These are phyloP conservation scores for Anastrepha obliqua DNA, from an alignment of 1,140 invertebrate species.

Conservation along the genomic window DNA sequence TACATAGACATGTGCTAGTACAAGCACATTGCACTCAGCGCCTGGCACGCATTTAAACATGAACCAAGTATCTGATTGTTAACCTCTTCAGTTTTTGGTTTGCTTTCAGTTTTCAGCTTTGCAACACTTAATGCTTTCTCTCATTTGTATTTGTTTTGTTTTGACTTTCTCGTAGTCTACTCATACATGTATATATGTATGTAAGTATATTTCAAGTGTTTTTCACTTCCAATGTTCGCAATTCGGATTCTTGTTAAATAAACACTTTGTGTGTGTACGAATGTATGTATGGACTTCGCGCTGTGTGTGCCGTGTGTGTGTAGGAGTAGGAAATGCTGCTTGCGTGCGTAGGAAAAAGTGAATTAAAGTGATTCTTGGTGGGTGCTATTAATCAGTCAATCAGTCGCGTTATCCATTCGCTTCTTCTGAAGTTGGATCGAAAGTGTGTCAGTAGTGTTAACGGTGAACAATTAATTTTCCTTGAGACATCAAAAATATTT, in stretches of 20 bases:
- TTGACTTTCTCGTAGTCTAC: not conserved
- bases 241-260: constrained; percentile 7
- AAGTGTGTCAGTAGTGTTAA: constrained; percentile 28
- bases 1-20: not conserved
- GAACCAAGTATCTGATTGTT: constrained; percentile 20
- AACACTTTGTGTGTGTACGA: not conserved
- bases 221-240: not conserved
- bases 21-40: not conserved
- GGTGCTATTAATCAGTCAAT: constrained; percentile 34
- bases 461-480: not conserved
- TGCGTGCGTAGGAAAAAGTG: not conserved
- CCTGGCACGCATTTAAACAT: not conserved
- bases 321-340: too few relatives aligned
- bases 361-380: constrained; percentile 25
- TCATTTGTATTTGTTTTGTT: not conserved
- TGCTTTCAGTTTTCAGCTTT: constrained; percentile 16
- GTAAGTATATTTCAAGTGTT: constrained; percentile 16
- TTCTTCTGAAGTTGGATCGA: not conserved
- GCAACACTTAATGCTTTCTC: constrained; percentile 15
- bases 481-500: not conserved
- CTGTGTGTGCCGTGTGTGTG: not conserved
- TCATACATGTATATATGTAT: not conserved
- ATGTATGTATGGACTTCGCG: not conserved
- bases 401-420: not conserved
- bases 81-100: constrained; percentile 13